These are phyloP conservation scores for Mungos mungo DNA, from an alignment of 2,113 vertebrate species.

Conservation along the genomic window DNA sequence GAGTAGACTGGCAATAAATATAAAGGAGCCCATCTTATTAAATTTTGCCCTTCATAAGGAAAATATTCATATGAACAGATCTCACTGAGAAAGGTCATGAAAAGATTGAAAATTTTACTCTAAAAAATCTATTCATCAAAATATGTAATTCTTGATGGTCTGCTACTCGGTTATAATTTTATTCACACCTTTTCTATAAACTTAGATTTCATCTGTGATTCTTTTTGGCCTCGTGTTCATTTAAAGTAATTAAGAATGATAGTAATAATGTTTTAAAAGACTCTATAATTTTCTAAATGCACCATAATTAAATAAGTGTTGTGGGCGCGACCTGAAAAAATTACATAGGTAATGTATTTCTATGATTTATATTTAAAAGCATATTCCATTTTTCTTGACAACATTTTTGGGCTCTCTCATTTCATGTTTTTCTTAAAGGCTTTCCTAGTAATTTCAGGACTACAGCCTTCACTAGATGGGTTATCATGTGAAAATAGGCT, in stretches of 20 bases:
- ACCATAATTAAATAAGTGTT: constrained; percentile 12
- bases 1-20: neutral
- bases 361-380: constrained; percentile 1
- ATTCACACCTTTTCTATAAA: neutral
- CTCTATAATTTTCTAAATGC: constrained; percentile 2
- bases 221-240: neutral
- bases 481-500: neutral
- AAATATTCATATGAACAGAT: neutral
- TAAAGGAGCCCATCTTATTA: neutral
- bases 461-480: neutral
- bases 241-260: constrained; percentile 64
- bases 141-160: neutral
- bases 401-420: neutral
- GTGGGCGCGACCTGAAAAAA: neutral
- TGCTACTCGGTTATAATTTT: neutral
- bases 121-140: neutral
- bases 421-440: constrained; percentile 12
- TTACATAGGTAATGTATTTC: neutral
- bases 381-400: neutral
- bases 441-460: constrained; percentile 30
- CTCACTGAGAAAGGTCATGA: neutral
- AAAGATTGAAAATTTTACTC: neutral
- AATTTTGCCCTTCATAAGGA: neutral
- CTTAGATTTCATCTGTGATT: constrained; percentile 12
- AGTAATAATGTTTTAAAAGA: neutral